Percentiles rank a stretch among this genome's conserved stretches.
Evolutionary conservation across 2,888 invertebrate species (phyloP).

Genomic region (Acanthosoma haemorrhoidale): DNA sequence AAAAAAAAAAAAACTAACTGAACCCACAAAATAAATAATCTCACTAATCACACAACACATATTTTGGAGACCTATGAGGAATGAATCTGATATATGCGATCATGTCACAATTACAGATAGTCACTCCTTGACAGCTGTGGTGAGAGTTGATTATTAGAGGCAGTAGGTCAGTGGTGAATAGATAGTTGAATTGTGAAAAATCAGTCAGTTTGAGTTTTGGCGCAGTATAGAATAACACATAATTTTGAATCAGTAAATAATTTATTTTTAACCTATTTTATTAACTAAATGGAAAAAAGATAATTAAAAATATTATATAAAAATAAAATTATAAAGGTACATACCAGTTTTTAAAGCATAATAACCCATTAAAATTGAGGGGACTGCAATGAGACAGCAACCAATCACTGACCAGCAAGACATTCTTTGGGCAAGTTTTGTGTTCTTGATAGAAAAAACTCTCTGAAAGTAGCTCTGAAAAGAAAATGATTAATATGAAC

Average conservation of each 20-base stretch:
- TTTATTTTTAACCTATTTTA: neutral
- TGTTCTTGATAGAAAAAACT: conserved; percentile 59
- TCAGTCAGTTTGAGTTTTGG: too few species aligned
- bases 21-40: too few species aligned
- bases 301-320: neutral
- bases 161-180: too few species aligned
- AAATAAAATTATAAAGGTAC: neutral
- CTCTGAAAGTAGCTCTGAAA: conserved; percentile 59
- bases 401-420: conserved; percentile 61
- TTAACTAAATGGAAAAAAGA: neutral
- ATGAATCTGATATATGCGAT: too few species aligned
- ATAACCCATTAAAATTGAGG: conserved; percentile 60
- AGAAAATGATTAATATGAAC: neutral
- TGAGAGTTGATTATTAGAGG: too few species aligned
- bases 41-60: too few species aligned
- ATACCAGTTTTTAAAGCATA: conserved; percentile 51
- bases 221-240: too few species aligned
- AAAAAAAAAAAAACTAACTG: too few species aligned
- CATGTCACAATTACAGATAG: too few species aligned
- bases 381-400: conserved; percentile 59
- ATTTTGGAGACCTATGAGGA: too few species aligned
- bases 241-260: neutral
- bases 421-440: conserved; percentile 57
- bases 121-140: too few species aligned
- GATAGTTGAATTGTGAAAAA: too few species aligned